These are phyloP conservation scores for Synanthedon tipuliformis DNA, from an alignment of 2,888 invertebrate species.

Conservation along the genomic window DNA sequence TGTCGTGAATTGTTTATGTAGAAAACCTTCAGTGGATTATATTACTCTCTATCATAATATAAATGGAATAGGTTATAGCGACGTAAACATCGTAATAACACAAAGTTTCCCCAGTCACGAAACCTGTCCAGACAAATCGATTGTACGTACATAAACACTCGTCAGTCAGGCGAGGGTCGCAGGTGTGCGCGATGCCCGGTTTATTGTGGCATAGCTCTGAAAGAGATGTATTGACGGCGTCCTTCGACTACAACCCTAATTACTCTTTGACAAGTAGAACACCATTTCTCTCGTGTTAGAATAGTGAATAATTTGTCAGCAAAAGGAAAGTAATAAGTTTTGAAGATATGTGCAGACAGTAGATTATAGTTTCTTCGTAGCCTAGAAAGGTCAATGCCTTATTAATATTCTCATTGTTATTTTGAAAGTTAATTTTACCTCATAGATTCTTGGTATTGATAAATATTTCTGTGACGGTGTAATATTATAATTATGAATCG, in stretches of 20 bases:
- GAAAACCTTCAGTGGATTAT: constrained; percentile 35
- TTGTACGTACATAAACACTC: constrained; percentile 28
- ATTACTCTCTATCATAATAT: constrained; percentile 21
- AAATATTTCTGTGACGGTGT: no score
- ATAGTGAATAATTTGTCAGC: neutral
- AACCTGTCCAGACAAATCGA: constrained; percentile 60
- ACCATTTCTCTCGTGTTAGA: no score
- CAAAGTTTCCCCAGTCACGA: constrained; percentile 46
- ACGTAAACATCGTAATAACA: constrained; percentile 46
- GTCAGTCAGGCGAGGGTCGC: constrained; percentile 20
- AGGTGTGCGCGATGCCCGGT: constrained; percentile 41
- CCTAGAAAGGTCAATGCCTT: no score
- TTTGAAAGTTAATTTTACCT: no score
- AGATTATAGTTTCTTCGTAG: no score
- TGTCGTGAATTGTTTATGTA: constrained; percentile 31
- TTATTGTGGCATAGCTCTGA: constrained; percentile 25
- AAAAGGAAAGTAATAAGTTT: no score
- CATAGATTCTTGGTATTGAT: no score
- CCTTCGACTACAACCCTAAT: constrained; percentile 15
- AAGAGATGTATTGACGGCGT: constrained; percentile 25
- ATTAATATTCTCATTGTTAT: no score
- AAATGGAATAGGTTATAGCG: constrained; percentile 42
- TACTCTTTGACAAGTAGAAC: constrained; percentile 15
- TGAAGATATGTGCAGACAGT: no score
- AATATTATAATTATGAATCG: no score